These are phyloP conservation scores for Charaxes varanes DNA, from an alignment of 1,140 invertebrate genomes.

Conservation along the genomic window DNA sequence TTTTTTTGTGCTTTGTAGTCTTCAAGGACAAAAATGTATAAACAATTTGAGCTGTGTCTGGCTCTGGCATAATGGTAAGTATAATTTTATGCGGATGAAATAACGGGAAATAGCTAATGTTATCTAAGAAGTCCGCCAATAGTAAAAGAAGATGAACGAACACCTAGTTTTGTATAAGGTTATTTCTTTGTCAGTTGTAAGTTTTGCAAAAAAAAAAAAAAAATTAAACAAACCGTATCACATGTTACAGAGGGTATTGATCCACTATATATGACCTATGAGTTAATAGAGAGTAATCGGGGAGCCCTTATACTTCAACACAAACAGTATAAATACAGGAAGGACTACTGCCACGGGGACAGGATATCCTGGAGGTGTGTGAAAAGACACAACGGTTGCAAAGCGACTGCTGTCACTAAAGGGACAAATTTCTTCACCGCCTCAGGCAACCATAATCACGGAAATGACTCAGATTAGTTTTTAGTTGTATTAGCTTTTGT, in stretches of 20 bases:
- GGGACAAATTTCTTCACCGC: background rate
- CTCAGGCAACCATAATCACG: background rate
- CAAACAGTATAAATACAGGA: conserved; percentile 15
- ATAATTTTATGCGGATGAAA: too few species aligned
- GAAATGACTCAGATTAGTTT: background rate
- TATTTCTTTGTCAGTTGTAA: too few species aligned
- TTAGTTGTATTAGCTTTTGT: too few species aligned
- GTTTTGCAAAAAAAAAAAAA: background rate
- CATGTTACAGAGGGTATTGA: background rate
- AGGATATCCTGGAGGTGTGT: conserved; percentile 23
- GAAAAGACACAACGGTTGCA: conserved; percentile 19
- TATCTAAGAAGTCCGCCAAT: too few species aligned
- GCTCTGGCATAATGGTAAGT: too few species aligned
- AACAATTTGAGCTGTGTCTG: too few species aligned
- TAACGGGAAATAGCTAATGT: too few species aligned
- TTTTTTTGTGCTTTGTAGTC: too few species aligned
- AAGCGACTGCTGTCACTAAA: conserved; percentile 12
- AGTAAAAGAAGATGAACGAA: too few species aligned
- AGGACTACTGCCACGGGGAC: conserved; percentile 15
- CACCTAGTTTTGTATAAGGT: too few species aligned
- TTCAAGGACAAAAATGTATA: too few species aligned
- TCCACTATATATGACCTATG: background rate
- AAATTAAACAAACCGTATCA: background rate
- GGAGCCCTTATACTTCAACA: conserved; percentile 15
- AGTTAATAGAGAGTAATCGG: conserved; percentile 9